A percentile compares a stretch with the other conserved stretches of the same genome.
phyloP scores from a whole-genome alignment of 2,113 vertebrate genomes.

The Gavia stellata region DNA sequence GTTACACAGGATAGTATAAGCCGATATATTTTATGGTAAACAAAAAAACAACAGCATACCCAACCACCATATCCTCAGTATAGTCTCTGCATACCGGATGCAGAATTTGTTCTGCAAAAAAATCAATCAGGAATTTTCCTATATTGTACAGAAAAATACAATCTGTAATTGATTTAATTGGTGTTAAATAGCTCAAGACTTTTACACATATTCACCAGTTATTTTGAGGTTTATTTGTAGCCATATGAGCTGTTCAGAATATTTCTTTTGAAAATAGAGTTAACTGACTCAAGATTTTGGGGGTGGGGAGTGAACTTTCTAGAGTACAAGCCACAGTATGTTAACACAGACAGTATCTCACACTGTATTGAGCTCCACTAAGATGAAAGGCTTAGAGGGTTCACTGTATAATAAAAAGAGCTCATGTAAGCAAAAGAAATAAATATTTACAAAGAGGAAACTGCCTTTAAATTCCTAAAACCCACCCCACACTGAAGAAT shows the following conservation, averaged over 20 bases:
- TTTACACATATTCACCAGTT: background rate
- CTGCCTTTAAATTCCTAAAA: background rate
- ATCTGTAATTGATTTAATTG: background rate
- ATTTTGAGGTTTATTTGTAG: background rate
- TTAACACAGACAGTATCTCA: background rate
- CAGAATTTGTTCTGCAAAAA: background rate
- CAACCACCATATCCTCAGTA: background rate
- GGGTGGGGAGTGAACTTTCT: background rate
- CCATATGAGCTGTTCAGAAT: background rate
- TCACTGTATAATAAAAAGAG: background rate
- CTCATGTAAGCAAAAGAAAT: background rate
- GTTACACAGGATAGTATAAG: background rate
- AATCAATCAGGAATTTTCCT: background rate
- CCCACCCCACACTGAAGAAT: background rate
- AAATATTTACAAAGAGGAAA: constrained; percentile 26
- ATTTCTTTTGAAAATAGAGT: background rate
- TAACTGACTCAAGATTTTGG: background rate
- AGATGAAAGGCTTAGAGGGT: constrained; percentile 1
- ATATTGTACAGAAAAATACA: background rate
- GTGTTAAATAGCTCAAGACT: background rate
- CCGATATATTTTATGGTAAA: background rate
- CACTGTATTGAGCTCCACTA: background rate
- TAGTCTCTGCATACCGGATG: background rate
- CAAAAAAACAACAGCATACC: background rate
- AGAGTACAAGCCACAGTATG: background rate